Percentiles rank a stretch among this genome's conserved stretches.
These are phyloP conservation scores for Cantharis rustica DNA, from an alignment of 2,888 invertebrate genomes.

Conservation along the genomic window DNA sequence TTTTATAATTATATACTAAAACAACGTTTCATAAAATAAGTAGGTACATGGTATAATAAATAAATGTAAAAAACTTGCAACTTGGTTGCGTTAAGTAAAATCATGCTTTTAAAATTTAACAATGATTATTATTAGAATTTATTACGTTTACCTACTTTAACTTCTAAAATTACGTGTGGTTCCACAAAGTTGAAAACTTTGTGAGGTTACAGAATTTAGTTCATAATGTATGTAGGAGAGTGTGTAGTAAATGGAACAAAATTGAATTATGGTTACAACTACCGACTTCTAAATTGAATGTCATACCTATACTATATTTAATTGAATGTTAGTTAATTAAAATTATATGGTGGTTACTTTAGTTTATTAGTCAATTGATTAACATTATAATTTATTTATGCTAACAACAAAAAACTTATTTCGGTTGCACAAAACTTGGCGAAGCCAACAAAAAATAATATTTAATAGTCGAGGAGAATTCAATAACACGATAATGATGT, in stretches of 20 bases:
- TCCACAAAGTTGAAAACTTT: conserved; percentile 11
- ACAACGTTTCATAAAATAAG: neutral
- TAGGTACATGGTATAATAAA: neutral
- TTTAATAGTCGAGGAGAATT: too few species aligned
- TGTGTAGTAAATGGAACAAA: conserved; percentile 14
- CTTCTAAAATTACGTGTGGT: conserved; percentile 4
- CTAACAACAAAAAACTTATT: too few species aligned
- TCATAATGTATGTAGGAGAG: conserved; percentile 10
- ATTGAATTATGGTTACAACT: conserved; percentile 16
- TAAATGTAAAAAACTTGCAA: neutral
- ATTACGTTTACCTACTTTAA: neutral
- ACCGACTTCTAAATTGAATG: conserved; percentile 6
- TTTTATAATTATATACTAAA: neutral
- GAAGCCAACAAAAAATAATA: too few species aligned
- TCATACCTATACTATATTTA: conserved; percentile 4
- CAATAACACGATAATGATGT: too few species aligned
- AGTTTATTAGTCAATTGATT: neutral
- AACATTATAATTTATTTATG: neutral
- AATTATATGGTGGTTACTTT: neutral
- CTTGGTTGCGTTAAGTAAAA: neutral
- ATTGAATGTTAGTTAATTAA: neutral
- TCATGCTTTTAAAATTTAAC: neutral
- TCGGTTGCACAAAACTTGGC: too few species aligned
- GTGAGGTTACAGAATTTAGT: conserved; percentile 10
- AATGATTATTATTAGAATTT: neutral